Percentiles rank a stretch among this genome's conserved stretches.
Evolutionary conservation across 2,888 invertebrate genomes (phyloP).

Genomic region (Hirtodrosophila histrioides): DNA sequence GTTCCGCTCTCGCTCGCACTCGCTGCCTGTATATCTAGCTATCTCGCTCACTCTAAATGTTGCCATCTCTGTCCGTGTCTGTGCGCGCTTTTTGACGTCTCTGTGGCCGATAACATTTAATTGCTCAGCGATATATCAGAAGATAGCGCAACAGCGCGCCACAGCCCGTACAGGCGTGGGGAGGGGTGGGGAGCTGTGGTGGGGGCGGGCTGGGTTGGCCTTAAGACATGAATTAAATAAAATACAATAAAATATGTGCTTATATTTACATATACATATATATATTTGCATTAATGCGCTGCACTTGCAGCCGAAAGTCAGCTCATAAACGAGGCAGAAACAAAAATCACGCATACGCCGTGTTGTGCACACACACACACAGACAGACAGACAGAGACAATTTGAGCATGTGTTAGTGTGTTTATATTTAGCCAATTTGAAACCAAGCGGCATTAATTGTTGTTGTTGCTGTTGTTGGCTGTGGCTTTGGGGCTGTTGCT

Average conservation of each 20-base stretch:
- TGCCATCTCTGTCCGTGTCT: conserved; percentile 16
- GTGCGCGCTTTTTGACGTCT: conserved; percentile 47
- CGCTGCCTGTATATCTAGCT: neutral
- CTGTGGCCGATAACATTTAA: conserved; percentile 73
- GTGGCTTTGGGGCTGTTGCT: conserved; percentile 21
- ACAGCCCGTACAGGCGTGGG: neutral
- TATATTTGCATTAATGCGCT: conserved; percentile 49
- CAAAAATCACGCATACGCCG: conserved; percentile 69
- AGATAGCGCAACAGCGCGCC: conserved; percentile 55
- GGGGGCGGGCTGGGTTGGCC: conserved; percentile 11
- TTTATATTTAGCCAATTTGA: conserved; percentile 58
- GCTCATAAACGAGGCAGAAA: conserved; percentile 33
- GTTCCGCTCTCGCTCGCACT: conserved; percentile 9
- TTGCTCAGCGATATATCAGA: conserved; percentile 74
- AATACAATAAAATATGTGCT: conserved; percentile 16
- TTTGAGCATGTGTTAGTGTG: conserved; percentile 24
- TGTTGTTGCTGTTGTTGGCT: conserved; percentile 32
- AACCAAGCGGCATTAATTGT: conserved; percentile 61
- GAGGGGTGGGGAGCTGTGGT: neutral
- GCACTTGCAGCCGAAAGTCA: conserved; percentile 32
- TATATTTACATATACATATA: conserved; percentile 1
- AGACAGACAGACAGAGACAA: neutral
- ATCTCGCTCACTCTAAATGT: conserved; percentile 1
- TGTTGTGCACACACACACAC: conserved; percentile 28
- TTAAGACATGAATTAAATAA: conserved; percentile 57